Conservation (phyloP, 2,888 invertebrate species). For the Cheilosia grossa region DNA sequence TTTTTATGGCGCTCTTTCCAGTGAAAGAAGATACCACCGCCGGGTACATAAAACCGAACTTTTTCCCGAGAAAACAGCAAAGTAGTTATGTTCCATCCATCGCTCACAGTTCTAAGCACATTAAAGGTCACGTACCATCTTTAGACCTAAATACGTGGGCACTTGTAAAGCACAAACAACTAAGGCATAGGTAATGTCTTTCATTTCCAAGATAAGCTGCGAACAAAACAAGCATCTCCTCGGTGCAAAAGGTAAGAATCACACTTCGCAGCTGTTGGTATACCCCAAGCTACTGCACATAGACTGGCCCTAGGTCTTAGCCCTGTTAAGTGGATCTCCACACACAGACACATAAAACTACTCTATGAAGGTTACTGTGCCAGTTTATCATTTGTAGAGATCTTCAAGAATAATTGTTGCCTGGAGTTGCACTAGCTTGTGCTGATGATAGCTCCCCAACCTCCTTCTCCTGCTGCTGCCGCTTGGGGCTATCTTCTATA, state of each 20-base stretch:
- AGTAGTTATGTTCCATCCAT: background rate
- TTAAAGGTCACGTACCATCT: slow-evolving; percentile 65
- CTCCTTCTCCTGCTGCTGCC: background rate
- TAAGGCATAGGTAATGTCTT: background rate
- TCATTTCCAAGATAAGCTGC: slow-evolving; percentile 14
- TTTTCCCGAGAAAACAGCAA: background rate
- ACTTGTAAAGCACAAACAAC: slow-evolving; percentile 7
- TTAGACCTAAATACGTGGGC: slow-evolving; percentile 51
- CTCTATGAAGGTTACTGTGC: slow-evolving; percentile 69
- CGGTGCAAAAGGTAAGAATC: too few relatives aligned
- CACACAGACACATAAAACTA: background rate
- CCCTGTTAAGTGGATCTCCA: slow-evolving; percentile 50
- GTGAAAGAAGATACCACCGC: too few relatives aligned
- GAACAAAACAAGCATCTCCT: background rate
- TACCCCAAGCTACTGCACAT: slow-evolving; percentile 15
- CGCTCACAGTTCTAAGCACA: slow-evolving; percentile 10
- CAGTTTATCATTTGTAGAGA: slow-evolving; percentile 63
- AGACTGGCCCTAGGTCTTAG: slow-evolving; percentile 43
- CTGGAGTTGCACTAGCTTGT: slow-evolving; percentile 11
- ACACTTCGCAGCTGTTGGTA: background rate
- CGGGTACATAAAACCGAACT: background rate
- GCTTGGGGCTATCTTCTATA: background rate
- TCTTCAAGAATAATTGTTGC: slow-evolving; percentile 43
- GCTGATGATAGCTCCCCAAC: background rate
- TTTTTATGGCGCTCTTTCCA: too few relatives aligned